A percentile compares a stretch with the other conserved stretches of the same genome.
Evolutionary conservation across 2,888 invertebrate genomes (phyloP).

Genomic region (Andrena hattorfiana): DNA sequence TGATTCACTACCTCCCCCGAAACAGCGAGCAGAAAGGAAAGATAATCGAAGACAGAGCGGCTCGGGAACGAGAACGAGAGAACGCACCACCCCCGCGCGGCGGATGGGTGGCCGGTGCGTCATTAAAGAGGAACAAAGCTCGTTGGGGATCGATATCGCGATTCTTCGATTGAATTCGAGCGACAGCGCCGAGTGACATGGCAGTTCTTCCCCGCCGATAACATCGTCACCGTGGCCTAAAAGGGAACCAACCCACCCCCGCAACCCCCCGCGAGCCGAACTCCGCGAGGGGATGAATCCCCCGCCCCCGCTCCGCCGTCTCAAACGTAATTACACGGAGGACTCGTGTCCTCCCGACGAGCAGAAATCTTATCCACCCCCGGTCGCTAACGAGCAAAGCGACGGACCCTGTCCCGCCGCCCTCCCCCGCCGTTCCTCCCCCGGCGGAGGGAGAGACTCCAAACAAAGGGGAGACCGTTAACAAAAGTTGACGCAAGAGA

Average conservation of each 20-base stretch:
- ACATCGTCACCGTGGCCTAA: conserved; percentile 49
- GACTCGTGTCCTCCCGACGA: conserved; percentile 60
- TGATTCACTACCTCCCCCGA: too few species aligned
- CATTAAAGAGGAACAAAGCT: conserved; percentile 25
- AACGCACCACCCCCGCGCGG: too few species aligned
- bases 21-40: too few species aligned
- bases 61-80: too few species aligned
- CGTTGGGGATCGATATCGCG: conserved; percentile 10
- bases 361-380: conserved; percentile 56
- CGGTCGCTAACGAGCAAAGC: conserved; percentile 54
- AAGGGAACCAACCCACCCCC: conserved; percentile 16
- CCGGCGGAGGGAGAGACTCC: background rate
- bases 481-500: conserved; percentile 46
- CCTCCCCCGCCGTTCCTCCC: background rate
- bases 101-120: background rate
- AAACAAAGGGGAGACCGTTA: conserved; percentile 43
- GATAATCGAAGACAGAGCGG: too few species aligned
- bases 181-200: conserved; percentile 19
- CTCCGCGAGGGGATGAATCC: conserved; percentile 34
- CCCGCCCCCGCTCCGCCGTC: conserved; percentile 32
- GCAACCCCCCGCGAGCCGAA: too few species aligned
- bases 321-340: conserved; percentile 63
- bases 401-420: conserved; percentile 17
- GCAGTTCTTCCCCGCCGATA: conserved; percentile 16
- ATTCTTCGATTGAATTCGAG: conserved; percentile 25